phyloP scores from a whole-genome alignment of 1,140 invertebrate species.

The Drosophila pandora region DNA sequence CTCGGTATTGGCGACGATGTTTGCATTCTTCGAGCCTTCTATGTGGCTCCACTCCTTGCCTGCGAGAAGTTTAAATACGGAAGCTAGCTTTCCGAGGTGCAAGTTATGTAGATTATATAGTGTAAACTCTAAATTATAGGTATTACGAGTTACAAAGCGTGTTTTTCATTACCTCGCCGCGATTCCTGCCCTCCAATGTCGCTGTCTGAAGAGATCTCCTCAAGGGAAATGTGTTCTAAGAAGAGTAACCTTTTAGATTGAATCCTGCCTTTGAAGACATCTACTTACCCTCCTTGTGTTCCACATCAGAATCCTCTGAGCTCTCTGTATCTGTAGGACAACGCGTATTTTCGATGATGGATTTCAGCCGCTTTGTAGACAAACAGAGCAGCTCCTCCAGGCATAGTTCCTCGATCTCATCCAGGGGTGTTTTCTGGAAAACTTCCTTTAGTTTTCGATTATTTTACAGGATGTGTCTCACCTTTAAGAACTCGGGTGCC shows the following conservation, averaged over 20 bases:
- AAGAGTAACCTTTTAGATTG: background rate
- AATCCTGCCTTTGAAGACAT: background rate
- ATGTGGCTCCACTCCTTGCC: slow-evolving; percentile 59
- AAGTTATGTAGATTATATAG: slow-evolving; percentile 47
- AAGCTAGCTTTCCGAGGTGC: slow-evolving; percentile 42
- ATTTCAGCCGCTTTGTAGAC: slow-evolving; percentile 85
- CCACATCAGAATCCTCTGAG: slow-evolving; percentile 83
- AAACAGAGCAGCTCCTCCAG: slow-evolving; percentile 87
- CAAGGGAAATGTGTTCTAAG: slow-evolving; percentile 86
- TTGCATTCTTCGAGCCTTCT: slow-evolving; percentile 71
- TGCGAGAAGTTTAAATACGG: slow-evolving; percentile 77
- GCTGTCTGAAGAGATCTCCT: slow-evolving; percentile 86
- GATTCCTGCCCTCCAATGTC: slow-evolving; percentile 68
- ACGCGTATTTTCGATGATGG: slow-evolving; percentile 85
- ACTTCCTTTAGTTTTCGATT: background rate
- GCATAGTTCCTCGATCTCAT: slow-evolving; percentile 87
- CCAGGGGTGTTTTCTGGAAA: slow-evolving; percentile 84
- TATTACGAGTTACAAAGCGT: slow-evolving; percentile 11
- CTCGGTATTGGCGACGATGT: slow-evolving; percentile 69
- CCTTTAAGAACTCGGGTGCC: slow-evolving; percentile 86
- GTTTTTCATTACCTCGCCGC: background rate
- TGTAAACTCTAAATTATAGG: slow-evolving; percentile 54
- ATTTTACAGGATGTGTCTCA: background rate
- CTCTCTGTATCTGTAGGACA: slow-evolving; percentile 86
- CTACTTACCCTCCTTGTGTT: slow-evolving; percentile 65